A percentile compares a stretch with the other conserved stretches of the same genome.
These are phyloP conservation scores for Parelbella ahira DNA, from an alignment of 2,888 invertebrate species.

Conservation along the genomic window DNA sequence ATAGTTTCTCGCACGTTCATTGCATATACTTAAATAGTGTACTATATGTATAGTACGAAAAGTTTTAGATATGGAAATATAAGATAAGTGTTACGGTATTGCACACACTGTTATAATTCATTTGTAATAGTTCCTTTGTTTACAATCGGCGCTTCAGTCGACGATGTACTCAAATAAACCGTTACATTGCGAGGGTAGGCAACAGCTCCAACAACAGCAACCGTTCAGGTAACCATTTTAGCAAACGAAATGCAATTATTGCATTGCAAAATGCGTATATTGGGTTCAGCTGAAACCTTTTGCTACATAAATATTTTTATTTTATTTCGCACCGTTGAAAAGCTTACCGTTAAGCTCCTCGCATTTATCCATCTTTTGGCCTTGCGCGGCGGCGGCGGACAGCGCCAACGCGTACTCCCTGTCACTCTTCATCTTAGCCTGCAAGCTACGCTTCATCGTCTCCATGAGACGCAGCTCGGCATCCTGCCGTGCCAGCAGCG, in stretches of 20 bases:
- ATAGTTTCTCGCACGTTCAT: too few species aligned
- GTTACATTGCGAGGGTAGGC: conserved; percentile 24
- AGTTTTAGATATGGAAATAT: too few species aligned
- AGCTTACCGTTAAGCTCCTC: conserved; percentile 84
- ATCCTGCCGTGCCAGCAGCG: conserved; percentile 93
- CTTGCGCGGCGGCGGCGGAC: conserved; percentile 88
- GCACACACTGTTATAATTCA: not conserved
- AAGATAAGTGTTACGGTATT: not conserved
- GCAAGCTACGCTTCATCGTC: conserved; percentile 92
- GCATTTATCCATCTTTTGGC: conserved; percentile 89
- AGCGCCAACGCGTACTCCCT: conserved; percentile 94
- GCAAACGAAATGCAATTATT: conserved; percentile 11
- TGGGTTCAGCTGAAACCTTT: too few species aligned
- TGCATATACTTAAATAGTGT: too few species aligned
- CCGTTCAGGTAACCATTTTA: conserved; percentile 8
- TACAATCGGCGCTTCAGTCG: conserved; percentile 22
- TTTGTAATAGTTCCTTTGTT: conserved; percentile 19
- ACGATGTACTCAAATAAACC: conserved; percentile 24
- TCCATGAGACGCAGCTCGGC: conserved; percentile 95
- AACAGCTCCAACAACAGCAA: conserved; percentile 18
- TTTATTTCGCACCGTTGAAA: too few species aligned
- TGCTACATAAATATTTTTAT: too few species aligned
- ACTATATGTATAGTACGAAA: too few species aligned
- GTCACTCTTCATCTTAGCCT: conserved; percentile 94
- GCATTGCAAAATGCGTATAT: too few species aligned